phyloP scores from a whole-genome alignment of 2,797 vertebrate genomes.

The Alauda arvensis region DNA sequence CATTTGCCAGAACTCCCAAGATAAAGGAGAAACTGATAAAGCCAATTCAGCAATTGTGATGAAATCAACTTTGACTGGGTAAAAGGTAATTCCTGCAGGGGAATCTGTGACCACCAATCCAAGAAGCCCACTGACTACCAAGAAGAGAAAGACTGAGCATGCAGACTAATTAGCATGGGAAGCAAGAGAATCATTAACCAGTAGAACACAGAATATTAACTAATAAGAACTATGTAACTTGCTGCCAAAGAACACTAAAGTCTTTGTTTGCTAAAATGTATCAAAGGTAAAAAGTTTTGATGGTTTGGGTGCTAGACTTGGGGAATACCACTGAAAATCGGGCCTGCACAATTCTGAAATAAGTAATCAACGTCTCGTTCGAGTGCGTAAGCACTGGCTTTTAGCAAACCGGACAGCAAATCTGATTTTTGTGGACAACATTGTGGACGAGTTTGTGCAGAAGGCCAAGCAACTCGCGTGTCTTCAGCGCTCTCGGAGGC shows the following conservation, averaged over 20 bases:
- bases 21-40: background rate
- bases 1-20: background rate
- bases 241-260: background rate
- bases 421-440: background rate
- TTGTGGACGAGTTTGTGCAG: background rate
- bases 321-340: no score
- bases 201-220: background rate
- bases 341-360: background rate
- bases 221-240: background rate
- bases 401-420: background rate
- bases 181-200: rapidly evolving
- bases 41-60: background rate
- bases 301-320: background rate
- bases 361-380: background rate
- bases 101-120: background rate
- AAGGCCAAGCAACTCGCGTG: rapidly evolving
- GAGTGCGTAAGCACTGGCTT: background rate
- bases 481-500: no score
- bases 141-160: background rate
- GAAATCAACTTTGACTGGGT: background rate
- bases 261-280: background rate
- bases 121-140: background rate
- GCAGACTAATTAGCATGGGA: background rate
- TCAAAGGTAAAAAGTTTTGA: background rate
- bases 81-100: background rate